Conservation (phyloP, 1,140 invertebrate species). For the Subanguina moxae region DNA sequence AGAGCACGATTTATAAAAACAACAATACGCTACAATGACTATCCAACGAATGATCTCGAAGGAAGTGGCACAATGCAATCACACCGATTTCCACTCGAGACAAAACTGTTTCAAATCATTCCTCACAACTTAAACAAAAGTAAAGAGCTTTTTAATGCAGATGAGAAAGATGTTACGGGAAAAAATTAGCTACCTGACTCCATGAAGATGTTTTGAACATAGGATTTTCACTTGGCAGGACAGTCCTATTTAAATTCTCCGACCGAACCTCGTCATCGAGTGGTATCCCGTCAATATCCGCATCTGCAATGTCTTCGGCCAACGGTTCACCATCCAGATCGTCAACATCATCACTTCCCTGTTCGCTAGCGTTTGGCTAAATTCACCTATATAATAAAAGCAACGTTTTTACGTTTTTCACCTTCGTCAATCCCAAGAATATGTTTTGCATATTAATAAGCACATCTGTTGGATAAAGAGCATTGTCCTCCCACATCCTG, state of each 20-base stretch:
- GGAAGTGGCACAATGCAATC: too few species aligned
- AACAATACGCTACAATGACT: too few species aligned
- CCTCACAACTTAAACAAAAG: too few species aligned
- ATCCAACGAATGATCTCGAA: too few species aligned
- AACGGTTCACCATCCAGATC: constrained; percentile 31
- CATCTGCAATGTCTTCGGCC: constrained; percentile 34
- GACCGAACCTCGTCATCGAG: constrained; percentile 35
- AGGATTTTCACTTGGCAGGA: not conserved
- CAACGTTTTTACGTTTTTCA: constrained; percentile 8
- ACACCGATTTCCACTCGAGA: too few species aligned
- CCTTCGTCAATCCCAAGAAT: constrained; percentile 71
- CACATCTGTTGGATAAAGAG: constrained; percentile 89
- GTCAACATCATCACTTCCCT: constrained; percentile 10
- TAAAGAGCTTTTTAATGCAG: too few species aligned
- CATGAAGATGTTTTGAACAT: constrained; percentile 22
- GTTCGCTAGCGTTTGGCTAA: not conserved
- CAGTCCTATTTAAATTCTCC: constrained; percentile 7
- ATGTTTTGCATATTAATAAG: constrained; percentile 82
- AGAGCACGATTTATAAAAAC: too few species aligned
- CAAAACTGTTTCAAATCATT: too few species aligned
- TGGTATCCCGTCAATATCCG: constrained; percentile 50
- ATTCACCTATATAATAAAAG: not conserved
- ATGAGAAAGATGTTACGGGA: too few species aligned
- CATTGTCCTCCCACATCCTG: constrained; percentile 95
- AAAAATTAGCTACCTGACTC: constrained; percentile 15